Conservation (phyloP, 2,888 invertebrate genomes). For the Ophioninae sp. region DNA sequence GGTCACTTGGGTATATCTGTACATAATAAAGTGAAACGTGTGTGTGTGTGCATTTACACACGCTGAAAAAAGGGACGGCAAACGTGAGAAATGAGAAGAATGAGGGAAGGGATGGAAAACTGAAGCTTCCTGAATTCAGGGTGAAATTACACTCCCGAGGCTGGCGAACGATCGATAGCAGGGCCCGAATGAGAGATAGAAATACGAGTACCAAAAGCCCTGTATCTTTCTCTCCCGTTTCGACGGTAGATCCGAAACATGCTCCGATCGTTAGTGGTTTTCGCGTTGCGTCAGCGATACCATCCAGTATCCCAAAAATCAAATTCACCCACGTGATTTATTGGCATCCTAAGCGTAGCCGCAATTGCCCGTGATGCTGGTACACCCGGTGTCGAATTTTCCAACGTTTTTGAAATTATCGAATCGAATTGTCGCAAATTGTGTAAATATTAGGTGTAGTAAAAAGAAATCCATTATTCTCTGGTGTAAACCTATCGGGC, state of each 20-base stretch:
- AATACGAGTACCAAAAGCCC: constrained; percentile 23
- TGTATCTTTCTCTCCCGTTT: constrained; percentile 62
- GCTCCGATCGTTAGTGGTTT: constrained; percentile 57
- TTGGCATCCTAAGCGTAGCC: constrained; percentile 2
- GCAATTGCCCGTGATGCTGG: constrained; percentile 24
- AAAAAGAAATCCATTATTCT: too few species aligned
- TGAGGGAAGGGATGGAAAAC: constrained; percentile 27
- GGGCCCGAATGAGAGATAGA: constrained; percentile 43
- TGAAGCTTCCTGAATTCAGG: constrained; percentile 60
- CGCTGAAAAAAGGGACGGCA: constrained; percentile 2
- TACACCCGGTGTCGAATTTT: neutral
- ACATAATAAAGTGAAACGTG: too few species aligned
- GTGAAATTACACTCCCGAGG: constrained; percentile 62
- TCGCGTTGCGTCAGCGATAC: constrained; percentile 22
- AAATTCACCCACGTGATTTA: constrained; percentile 38
- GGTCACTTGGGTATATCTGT: neutral
- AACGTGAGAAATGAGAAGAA: constrained; percentile 11
- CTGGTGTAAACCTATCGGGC: too few species aligned
- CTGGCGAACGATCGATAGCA: constrained; percentile 53
- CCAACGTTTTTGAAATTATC: too few species aligned
- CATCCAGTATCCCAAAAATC: constrained; percentile 8
- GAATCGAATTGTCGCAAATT: too few species aligned
- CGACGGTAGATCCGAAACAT: constrained; percentile 61
- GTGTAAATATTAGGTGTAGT: too few species aligned
- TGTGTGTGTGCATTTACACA: neutral